These are phyloP conservation scores for Microctenopoma lineatum DNA, from an alignment of 2,797 vertebrate species.

Conservation along the genomic window DNA sequence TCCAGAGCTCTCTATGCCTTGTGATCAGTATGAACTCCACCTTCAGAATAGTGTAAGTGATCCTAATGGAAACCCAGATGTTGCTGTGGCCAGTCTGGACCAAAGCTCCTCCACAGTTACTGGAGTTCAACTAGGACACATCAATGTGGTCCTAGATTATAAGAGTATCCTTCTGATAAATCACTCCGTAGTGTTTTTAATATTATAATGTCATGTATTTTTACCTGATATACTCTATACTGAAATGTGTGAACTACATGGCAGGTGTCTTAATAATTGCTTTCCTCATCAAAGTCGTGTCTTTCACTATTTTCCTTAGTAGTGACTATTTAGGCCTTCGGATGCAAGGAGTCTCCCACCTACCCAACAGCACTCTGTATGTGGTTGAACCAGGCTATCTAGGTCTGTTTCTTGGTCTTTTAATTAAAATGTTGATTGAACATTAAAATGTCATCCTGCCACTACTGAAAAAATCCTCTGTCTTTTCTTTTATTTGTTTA, in stretches of 20 bases:
- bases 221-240: neutral
- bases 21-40: conserved; percentile 94
- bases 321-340: conserved; percentile 83
- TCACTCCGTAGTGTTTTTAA: neutral
- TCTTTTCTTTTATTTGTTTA: conserved; percentile 57
- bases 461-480: neutral
- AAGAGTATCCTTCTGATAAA: conserved; percentile 84
- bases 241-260: neutral
- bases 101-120: conserved; percentile 79
- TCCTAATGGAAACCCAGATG: conserved; percentile 71
- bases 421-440: conserved; percentile 8
- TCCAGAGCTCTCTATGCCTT: conserved; percentile 93
- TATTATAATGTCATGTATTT: conserved; percentile 10
- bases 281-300: neutral
- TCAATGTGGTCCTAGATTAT: conserved; percentile 84
- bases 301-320: conserved; percentile 57
- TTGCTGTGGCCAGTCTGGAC: conserved; percentile 85
- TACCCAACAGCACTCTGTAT: conserved; percentile 94
- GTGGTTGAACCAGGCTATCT: conserved; percentile 94
- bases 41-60: conserved; percentile 86
- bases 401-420: conserved; percentile 81
- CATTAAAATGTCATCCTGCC: neutral
- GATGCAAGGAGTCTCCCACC: conserved; percentile 92
- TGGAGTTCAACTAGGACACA: conserved; percentile 80
- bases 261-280: neutral